Base-by-base conservation (phyloP, 2,113 vertebrate species). In the Oryzias javanicus region DNA sequence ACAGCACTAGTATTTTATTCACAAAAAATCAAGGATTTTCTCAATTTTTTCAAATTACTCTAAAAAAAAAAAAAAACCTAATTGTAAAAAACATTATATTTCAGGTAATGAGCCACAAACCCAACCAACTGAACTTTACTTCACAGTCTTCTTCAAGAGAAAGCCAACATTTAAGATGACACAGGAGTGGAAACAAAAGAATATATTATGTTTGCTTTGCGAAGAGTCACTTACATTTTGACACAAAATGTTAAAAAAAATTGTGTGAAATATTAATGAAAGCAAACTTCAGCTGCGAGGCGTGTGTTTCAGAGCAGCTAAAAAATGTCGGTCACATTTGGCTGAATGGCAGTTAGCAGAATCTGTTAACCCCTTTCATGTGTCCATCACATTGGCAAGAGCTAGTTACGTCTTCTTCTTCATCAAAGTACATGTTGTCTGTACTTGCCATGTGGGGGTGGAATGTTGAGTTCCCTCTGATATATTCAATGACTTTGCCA, bases 221-320 rank as follows among this genome's bases (percentile, higher is more conserved):
- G 25, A 55, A 51, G 19, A 72, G 18, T 57, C 57, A 29, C 49
- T 63, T 13, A 44, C 12, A 45, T 14, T 62, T 59, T 61, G 51
- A 77, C 40, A 68, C 42, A 44, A 47, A 65, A 53, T n/a, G 56
- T 60, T 17, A 59, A 73, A 18, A n/a, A 68, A 72, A 62, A 75
- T 64, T 46, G 50, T 55, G 14, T 71, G 52, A 80, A 78, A 27
- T 56, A 76, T 66, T 75, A 20, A 79, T 76, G 56, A 78, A 70
- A 49, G 60, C 46, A 6, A 66, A 66, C n/a, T 40, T 56, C 10
- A 77, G 22, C 58, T 67, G 42, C 61, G 14, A 71, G 64, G 44
- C 57, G 35, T 42, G 67, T 64, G 42, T 42, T 60, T 70, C 60
- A 63, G 13, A n/a, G 35, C 45, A 61, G 19, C 44, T 47, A 47